Evolutionary conservation across 2,888 invertebrate species (phyloP), one percentile per base, ranked within the genome.

Genomic region (Oscheius sp.): DNA sequence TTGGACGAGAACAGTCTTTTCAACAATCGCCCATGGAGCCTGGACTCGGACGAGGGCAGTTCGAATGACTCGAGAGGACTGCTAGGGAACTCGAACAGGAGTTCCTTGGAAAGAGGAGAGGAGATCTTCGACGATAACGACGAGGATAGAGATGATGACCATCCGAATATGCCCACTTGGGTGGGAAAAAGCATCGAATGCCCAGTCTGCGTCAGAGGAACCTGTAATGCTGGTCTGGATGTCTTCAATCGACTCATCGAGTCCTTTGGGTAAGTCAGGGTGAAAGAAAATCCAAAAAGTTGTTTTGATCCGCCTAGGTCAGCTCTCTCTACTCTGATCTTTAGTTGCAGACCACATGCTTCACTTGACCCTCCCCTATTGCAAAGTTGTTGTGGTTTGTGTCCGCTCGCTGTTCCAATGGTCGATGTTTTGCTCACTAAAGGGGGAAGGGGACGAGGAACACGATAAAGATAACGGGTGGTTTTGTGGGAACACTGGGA

Each of bases 371-470:
- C 7, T 42, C 42, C 7, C 42, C 7, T 7, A 21, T 21, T 21
- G 7, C 42, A 42, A 7, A 42, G 42, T 42, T 42, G 42, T 42
- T 42, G 42, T 42, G 42, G 4, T 42, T 42, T 42, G 42, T 42
- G 7, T 42, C 42, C 42, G 0, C 42, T 7, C 7, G 42, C 42
- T 42, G 48, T 79, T 77, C 71, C 71, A 71, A 7, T 68, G 76
- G 32, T 66, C 86, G 47, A 82, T 86, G 1, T 60, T 65, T 21
- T 21, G 21, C 21, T 21, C 21, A 21, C 21, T 21, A 21, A 21
- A 21, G 21, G 21, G 21, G 21, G 21, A 21, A 21, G 21, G 21
- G 21, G 21, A 21, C 21, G 10, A 55, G 55, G 55, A 5, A 5
- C 10, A 55, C 21, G 4, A 3, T 55, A 55, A 55, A 5, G 10